phyloP scores from a whole-genome alignment of 2,113 vertebrate genomes.

The Kryptolebias marmoratus region DNA sequence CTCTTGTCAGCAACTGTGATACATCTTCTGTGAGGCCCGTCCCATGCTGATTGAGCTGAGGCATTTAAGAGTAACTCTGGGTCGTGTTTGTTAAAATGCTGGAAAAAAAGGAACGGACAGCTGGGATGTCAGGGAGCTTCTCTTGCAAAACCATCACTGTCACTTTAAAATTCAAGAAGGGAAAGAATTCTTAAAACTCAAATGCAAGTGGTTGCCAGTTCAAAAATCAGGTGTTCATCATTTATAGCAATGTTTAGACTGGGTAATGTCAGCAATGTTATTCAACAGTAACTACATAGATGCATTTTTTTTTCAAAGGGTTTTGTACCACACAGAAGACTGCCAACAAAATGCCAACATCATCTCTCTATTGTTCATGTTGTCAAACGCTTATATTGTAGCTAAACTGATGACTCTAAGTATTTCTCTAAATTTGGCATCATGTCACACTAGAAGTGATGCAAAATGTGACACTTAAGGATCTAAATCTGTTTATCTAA shows the following conservation, averaged over 20 bases:
- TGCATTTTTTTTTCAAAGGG: too few relatives aligned
- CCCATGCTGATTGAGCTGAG: conserved; percentile 38
- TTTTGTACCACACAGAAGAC: too few relatives aligned
- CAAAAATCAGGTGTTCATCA: background rate
- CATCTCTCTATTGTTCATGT: too few relatives aligned
- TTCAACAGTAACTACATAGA: too few relatives aligned
- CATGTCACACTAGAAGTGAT: too few relatives aligned
- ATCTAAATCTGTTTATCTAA: too few relatives aligned
- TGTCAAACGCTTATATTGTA: too few relatives aligned
- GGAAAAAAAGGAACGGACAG: conserved; percentile 3
- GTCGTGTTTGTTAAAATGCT: conserved; percentile 46
- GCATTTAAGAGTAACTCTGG: conserved; percentile 21
- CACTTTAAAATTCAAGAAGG: background rate
- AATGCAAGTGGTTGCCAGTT: background rate
- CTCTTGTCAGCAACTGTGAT: conserved; percentile 57
- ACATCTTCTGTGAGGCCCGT: conserved; percentile 40
- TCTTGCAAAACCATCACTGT: conserved; percentile 3
- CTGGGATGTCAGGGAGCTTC: conserved; percentile 34
- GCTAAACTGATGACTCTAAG: too few relatives aligned
- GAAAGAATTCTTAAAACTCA: background rate
- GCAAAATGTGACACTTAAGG: too few relatives aligned
- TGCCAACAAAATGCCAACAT: too few relatives aligned
- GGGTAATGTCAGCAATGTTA: too few relatives aligned
- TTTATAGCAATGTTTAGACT: background rate
- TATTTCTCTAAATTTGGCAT: too few relatives aligned